phyloP scores from a whole-genome alignment of 2,113 vertebrate species.

The Rhabdornis inornatus region DNA sequence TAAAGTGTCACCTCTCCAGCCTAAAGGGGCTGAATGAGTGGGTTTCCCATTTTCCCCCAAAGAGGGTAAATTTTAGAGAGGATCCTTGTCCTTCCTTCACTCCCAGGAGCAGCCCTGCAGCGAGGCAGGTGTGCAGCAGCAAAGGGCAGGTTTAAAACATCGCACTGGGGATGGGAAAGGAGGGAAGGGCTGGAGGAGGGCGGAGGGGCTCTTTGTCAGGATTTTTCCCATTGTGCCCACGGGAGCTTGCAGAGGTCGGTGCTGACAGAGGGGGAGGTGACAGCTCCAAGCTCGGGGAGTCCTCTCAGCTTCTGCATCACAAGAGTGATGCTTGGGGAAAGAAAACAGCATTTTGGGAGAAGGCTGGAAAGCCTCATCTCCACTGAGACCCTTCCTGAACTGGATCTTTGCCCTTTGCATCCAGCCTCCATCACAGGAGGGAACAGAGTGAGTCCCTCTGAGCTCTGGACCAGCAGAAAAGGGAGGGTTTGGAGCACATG shows the following conservation, averaged over 20 bases:
- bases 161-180: rapidly evolving
- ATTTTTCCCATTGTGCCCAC: not conserved
- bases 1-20: not conserved
- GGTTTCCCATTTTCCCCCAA: rapidly evolving
- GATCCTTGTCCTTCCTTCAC: rapidly evolving
- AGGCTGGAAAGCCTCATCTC: not conserved
- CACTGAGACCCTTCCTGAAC: rapidly evolving
- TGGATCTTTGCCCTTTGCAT: rapidly evolving
- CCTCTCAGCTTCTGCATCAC: not conserved
- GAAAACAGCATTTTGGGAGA: not conserved
- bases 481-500: rapidly evolving
- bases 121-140: not conserved
- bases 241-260: not conserved
- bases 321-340: not conserved
- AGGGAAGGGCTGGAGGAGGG: not conserved
- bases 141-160: not conserved
- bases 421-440: rapidly evolving
- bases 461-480: not conserved
- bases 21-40: rapidly evolving
- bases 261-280: not conserved
- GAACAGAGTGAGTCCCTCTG: rapidly evolving
- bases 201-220: not conserved
- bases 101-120: not conserved
- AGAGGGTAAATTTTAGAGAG: not conserved
- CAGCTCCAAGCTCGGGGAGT: not conserved